These are phyloP conservation scores for Entomyzon cyanotis DNA, from an alignment of 2,113 vertebrate species.

Conservation along the genomic window DNA sequence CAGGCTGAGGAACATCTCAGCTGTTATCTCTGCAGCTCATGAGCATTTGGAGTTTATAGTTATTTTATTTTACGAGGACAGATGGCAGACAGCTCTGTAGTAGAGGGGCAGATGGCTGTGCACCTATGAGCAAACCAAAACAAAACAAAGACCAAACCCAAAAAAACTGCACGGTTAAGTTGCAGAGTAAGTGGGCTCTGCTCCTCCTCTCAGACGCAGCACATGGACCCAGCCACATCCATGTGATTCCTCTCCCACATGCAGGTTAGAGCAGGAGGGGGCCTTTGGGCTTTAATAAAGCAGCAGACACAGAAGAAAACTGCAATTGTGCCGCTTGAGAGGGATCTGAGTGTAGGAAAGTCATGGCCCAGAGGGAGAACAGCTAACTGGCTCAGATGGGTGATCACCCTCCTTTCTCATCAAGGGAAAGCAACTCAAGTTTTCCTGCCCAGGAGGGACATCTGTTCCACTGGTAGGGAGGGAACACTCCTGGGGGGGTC, in stretches of 20 bases:
- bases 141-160: not conserved
- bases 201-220: not conserved
- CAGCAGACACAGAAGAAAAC: not conserved
- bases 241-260: not conserved
- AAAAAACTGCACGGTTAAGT: not conserved
- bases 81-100: slow-evolving; percentile 57
- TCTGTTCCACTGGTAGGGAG: not conserved
- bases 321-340: not conserved
- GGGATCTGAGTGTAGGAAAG: not conserved
- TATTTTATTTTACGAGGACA: slow-evolving; percentile 51
- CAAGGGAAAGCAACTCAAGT: not conserved
- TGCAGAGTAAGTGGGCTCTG: not conserved
- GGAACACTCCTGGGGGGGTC: not conserved
- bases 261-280: not conserved
- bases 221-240: not conserved
- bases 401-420: not conserved
- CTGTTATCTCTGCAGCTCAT: slow-evolving; percentile 29
- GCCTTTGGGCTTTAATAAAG: not conserved
- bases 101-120: slow-evolving; percentile 54
- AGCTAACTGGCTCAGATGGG: not conserved
- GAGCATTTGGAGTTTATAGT: slow-evolving; percentile 53
- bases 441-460: not conserved
- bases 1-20: slow-evolving; percentile 34
- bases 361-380: not conserved
- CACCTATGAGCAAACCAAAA: slow-evolving; percentile 34